Conservation (phyloP, 1,140 invertebrate genomes). For the Drosophila elegans region DNA sequence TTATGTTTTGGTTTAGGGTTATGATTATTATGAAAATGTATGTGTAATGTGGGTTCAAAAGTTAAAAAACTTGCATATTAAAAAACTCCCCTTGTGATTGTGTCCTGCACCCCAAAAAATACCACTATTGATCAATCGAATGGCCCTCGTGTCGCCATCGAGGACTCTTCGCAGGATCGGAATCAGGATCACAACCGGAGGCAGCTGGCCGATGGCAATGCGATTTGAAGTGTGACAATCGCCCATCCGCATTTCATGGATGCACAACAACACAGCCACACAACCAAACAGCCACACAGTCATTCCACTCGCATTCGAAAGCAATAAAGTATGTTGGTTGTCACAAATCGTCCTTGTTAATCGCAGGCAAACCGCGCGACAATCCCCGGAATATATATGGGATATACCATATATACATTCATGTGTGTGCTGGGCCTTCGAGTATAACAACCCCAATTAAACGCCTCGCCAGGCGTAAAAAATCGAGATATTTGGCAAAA, state of each 20-base stretch:
- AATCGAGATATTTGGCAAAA: constrained; percentile 64
- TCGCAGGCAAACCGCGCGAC: constrained; percentile 35
- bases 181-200: neutral
- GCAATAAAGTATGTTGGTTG: constrained; percentile 76
- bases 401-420: neutral
- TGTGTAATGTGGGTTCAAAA: too few species aligned
- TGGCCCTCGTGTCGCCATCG: constrained; percentile 25
- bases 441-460: constrained; percentile 77
- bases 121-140: neutral
- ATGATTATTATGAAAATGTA: neutral
- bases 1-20: too few species aligned
- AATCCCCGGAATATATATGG: constrained; percentile 8
- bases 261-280: constrained; percentile 28
- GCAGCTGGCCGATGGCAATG: constrained; percentile 41
- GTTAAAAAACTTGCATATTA: neutral
- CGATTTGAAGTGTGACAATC: constrained; percentile 74
- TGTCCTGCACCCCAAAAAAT: neutral
- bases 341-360: constrained; percentile 44
- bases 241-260: constrained; percentile 38
- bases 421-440: constrained; percentile 22
- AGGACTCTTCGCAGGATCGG: constrained; percentile 20
- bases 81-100: neutral
- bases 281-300: neutral
- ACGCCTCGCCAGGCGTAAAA: constrained; percentile 64
- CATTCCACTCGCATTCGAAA: constrained; percentile 36